Conservation (phyloP, 2,888 invertebrate genomes). For the Drosophila ezoana region DNA sequence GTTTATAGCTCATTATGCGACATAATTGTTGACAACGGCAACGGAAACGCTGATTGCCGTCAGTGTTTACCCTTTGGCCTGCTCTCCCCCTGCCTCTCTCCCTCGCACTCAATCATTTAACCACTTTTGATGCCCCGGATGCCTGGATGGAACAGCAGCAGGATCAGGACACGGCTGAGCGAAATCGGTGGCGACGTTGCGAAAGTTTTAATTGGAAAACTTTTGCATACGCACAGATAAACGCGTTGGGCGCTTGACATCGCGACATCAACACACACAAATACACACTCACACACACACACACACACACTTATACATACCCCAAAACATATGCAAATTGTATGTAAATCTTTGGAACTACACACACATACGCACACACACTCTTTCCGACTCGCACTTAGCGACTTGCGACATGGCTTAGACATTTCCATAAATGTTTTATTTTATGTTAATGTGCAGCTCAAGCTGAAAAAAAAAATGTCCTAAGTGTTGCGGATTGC, state of each 20-base stretch:
- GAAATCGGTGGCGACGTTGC: conserved; percentile 23
- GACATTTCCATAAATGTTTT: conserved; percentile 65
- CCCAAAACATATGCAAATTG: conserved; percentile 43
- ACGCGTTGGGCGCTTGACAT: conserved; percentile 55
- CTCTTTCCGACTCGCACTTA: conserved; percentile 13
- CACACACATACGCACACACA: conserved; percentile 9
- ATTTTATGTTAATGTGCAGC: conserved; percentile 69
- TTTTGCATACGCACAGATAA: conserved; percentile 75
- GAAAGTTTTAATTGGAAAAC: conserved; percentile 75
- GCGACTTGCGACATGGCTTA: conserved; percentile 48
- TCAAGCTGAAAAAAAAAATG: conserved; percentile 24
- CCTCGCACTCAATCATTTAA: conserved; percentile 2
- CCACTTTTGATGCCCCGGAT: conserved; percentile 1
- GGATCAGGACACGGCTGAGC: conserved; percentile 25
- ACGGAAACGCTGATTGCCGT: conserved; percentile 17
- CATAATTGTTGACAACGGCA: conserved; percentile 60
- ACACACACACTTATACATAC: conserved; percentile 1
- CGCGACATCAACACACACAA: conserved; percentile 18
- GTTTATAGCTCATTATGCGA: conserved; percentile 73
- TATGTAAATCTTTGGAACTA: conserved; percentile 44
- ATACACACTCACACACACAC: conserved; percentile 6
- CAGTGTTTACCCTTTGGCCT: conserved; percentile 17
- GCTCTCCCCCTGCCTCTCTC: not conserved
- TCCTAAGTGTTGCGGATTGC: conserved; percentile 27
- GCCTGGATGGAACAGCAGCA: conserved; percentile 8